Evolutionary conservation across 2,797 vertebrate genomes (phyloP).

Genomic region (Acestrorhynchus altus): DNA sequence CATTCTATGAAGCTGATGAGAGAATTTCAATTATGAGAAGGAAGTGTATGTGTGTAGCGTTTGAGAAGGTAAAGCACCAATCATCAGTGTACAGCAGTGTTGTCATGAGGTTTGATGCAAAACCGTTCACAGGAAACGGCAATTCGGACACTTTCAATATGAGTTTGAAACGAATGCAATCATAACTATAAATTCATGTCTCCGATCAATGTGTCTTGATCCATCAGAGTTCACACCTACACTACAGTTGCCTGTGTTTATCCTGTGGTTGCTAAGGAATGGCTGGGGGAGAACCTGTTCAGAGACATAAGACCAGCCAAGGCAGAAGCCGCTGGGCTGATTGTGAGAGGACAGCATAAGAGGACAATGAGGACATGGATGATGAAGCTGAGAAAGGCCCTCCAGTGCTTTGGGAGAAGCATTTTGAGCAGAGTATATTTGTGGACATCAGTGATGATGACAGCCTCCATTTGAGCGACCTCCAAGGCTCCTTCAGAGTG

Average conservation of each 20-base stretch:
- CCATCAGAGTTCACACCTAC: slow-evolving; percentile 39
- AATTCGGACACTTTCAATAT: too few species aligned
- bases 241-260: slow-evolving; percentile 52
- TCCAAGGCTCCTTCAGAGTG: slow-evolving; percentile 72
- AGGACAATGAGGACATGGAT: slow-evolving; percentile 57
- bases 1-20: too few species aligned
- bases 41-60: too few species aligned
- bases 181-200: too few species aligned
- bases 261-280: slow-evolving; percentile 70
- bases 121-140: too few species aligned
- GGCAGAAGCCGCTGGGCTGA: neutral
- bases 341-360: slow-evolving; percentile 59
- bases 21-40: too few species aligned
- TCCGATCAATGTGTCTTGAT: too few species aligned
- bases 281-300: slow-evolving; percentile 30
- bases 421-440: slow-evolving; percentile 77
- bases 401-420: slow-evolving; percentile 76
- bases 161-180: too few species aligned
- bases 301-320: neutral
- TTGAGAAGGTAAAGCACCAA: too few species aligned
- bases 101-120: too few species aligned
- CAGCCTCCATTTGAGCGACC: slow-evolving; percentile 78
- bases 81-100: too few species aligned
- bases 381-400: slow-evolving; percentile 49
- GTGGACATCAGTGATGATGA: slow-evolving; percentile 80